These are phyloP conservation scores for Nothoprocta pentlandii DNA, from an alignment of 2,113 vertebrate species.

Conservation along the genomic window DNA sequence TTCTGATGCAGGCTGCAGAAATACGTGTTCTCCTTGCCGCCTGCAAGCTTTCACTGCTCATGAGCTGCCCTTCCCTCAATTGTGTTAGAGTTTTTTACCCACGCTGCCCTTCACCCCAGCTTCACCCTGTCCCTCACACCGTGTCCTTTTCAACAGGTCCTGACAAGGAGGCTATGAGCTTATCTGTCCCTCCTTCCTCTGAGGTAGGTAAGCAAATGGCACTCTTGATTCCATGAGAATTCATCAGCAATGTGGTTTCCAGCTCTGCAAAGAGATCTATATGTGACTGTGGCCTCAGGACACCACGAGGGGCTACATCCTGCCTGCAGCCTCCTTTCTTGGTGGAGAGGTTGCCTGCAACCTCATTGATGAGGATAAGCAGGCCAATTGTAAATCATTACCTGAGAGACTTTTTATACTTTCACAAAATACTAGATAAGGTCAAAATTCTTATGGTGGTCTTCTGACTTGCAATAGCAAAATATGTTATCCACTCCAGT, in stretches of 20 bases:
- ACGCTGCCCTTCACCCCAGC: neutral
- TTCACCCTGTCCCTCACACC: neutral
- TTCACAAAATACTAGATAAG: neutral
- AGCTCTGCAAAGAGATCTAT: neutral
- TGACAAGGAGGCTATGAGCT: neutral
- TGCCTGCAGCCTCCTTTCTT: neutral
- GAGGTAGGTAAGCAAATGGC: neutral
- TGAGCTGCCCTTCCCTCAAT: neutral
- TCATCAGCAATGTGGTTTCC: neutral
- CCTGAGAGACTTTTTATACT: neutral
- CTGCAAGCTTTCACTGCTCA: accelerated
- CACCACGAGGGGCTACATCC: neutral
- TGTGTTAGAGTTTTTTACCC: neutral
- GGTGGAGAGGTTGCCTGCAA: neutral
- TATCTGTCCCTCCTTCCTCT: neutral
- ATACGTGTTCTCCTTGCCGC: neutral
- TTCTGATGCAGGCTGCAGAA: neutral
- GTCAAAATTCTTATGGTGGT: neutral
- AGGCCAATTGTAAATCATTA: neutral
- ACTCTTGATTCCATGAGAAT: neutral
- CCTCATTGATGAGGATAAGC: neutral
- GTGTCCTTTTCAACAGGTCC: neutral
- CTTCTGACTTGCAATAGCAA: neutral
- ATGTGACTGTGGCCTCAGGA: neutral
- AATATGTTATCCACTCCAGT: neutral